Evolutionary conservation across 2,113 vertebrate species (phyloP).

Genomic region (Columba janthina): DNA sequence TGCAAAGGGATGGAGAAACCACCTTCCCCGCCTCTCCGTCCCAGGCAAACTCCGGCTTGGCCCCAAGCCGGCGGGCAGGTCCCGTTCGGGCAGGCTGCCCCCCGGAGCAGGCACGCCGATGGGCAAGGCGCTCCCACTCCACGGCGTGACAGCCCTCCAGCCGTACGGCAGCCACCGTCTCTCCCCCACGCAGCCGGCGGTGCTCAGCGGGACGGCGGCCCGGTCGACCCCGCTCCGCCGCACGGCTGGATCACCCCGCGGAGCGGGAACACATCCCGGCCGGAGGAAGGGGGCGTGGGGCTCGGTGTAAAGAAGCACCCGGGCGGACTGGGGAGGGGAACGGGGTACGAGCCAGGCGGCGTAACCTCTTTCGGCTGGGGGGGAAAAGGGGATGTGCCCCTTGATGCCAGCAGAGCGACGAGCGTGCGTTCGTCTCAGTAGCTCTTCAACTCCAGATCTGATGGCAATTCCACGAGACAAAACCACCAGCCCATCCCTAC

Average conservation of each 20-base stretch:
- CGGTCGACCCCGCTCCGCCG: neutral
- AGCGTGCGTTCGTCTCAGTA: neutral
- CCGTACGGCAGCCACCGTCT: no score
- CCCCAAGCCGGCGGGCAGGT: neutral
- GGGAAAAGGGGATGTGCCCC: neutral
- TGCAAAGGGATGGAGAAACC: neutral
- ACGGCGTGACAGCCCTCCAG: neutral
- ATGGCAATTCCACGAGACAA: neutral
- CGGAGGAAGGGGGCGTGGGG: neutral
- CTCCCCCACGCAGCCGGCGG: no score
- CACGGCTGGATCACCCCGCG: neutral
- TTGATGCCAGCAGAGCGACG: neutral
- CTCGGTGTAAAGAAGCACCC: neutral
- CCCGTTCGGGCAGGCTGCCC: conserved; percentile 24
- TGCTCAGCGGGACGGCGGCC: neutral
- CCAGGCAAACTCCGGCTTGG: conserved; percentile 28
- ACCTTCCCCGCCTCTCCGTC: neutral
- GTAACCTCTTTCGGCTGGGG: neutral
- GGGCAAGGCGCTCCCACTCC: neutral
- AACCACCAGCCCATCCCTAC: neutral
- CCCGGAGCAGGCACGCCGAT: neutral
- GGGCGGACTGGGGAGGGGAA: neutral
- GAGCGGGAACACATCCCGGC: neutral
- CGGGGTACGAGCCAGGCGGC: neutral
- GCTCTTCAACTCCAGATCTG: neutral